Evolutionary conservation across 2,888 invertebrate species (phyloP).

Genomic region (Drosophila meridiana): DNA sequence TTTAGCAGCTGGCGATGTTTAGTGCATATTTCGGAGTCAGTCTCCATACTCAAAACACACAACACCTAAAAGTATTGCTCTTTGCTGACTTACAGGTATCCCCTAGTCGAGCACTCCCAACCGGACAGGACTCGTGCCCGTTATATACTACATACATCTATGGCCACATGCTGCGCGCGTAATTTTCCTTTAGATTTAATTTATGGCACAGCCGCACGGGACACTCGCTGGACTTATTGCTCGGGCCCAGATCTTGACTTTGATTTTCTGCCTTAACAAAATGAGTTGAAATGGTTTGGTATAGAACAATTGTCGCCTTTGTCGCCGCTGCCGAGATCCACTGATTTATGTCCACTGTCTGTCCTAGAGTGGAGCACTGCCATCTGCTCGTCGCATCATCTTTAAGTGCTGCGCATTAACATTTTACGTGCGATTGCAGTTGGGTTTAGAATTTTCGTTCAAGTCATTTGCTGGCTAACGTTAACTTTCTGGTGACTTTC

Average conservation of each 20-base stretch:
- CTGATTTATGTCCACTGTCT: neutral
- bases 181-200: conserved; percentile 51
- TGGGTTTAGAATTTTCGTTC: conserved; percentile 43
- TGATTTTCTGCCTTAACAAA: neutral
- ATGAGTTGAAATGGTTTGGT: neutral
- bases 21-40: neutral
- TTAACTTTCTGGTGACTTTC: conserved; percentile 30
- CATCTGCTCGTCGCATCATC: neutral
- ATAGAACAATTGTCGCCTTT: neutral
- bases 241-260: conserved; percentile 43
- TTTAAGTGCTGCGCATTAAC: neutral
- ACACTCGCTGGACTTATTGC: conserved; percentile 37
- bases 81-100: neutral
- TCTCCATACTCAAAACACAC: neutral
- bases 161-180: conserved; percentile 62
- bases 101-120: neutral
- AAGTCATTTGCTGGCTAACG: conserved; percentile 15
- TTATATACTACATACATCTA: conserved; percentile 27
- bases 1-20: neutral
- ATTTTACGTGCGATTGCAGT: conserved; percentile 37
- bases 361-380: neutral
- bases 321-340: neutral
- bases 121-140: neutral
- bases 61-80: neutral
- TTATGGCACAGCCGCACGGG: conserved; percentile 53